phyloP scores from a whole-genome alignment of 64 coral and sea anemone species.

The Platygyra sinensis region DNA sequence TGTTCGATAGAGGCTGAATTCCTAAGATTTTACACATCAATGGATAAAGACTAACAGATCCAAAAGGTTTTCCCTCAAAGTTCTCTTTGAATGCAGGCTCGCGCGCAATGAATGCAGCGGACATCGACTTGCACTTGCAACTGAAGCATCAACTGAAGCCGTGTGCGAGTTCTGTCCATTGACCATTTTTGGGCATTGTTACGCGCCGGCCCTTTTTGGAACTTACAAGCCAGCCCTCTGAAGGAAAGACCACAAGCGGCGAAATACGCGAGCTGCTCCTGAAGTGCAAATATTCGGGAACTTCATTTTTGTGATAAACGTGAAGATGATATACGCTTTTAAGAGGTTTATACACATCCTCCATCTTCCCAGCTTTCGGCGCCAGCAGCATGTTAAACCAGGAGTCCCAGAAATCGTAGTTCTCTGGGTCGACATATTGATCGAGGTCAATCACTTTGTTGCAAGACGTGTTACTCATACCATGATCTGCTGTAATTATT shows the following conservation, averaged over 20 bases:
- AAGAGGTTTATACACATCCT: constrained; percentile 52
- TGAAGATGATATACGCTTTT: constrained; percentile 47
- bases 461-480: constrained; percentile 70
- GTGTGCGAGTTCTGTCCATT: constrained; percentile 36
- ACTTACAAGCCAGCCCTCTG: constrained; percentile 71
- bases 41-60: constrained; percentile 70
- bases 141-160: constrained; percentile 71
- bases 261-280: constrained; percentile 59
- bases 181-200: neutral
- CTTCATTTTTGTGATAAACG: too few species aligned
- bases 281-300: constrained; percentile 69
- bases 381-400: constrained; percentile 54
- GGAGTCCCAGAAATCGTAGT: constrained; percentile 61
- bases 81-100: constrained; percentile 74
- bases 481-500: constrained; percentile 87
- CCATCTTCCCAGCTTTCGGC: constrained; percentile 25
- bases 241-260: constrained; percentile 57
- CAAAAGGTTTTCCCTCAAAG: constrained; percentile 42
- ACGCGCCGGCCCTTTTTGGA: neutral
- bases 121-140: constrained; percentile 53
- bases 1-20: constrained; percentile 63
- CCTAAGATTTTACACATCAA: constrained; percentile 81
- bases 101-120: constrained; percentile 71
- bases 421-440: constrained; percentile 46
- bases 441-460: constrained; percentile 56